Base-by-base conservation (phyloP, 2,113 vertebrate genomes). In the Chinchilla lanigera region DNA sequence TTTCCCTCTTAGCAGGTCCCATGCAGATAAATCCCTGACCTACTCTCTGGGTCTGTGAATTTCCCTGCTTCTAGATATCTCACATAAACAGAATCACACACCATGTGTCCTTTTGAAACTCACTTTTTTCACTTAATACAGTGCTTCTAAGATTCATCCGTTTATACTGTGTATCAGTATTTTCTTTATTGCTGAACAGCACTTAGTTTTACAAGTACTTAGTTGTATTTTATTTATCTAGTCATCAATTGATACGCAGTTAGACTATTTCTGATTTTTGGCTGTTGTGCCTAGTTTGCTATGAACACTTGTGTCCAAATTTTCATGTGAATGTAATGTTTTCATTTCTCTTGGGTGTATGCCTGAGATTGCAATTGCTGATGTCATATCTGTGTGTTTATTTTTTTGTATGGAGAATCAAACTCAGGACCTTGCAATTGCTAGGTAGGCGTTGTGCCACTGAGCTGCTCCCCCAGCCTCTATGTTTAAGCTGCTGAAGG, bases 101-200 rank as follows among this genome's bases (percentile, higher is more conserved):
- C 17, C 67, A 60, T 11, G 0, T 78, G 50, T 7, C 50, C 44
- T 83, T 85, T 95, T 71, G 14, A 75, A 89, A 86, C 33, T 85
- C 75, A 1, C n/a, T 87, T 61, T 94, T 91, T 96, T 60, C 50
- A 81, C 44, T 93, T 84, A 81, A 24, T 58, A n/a, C 73, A 75
- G 38, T 78, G 58, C 65, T 89, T 96, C n/a, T 86, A 85, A 96
- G 35, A 71, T 88, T 87, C 22, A 81, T 22, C 17, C 60, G 35
- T 35, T 35, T 85, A 61, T 61, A 71, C n/a, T 20, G 11, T 60
- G 14, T 95, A 84, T 86, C 38, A 86, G 8, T 90, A 75, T 61
- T 94, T 97, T 22, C 60, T 97, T 92, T 92, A 54, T 85, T 94
- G 61, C 28, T 41, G 83, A 65, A 44, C 44, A 65, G 35, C 65